These are phyloP conservation scores for Gymnothorax reevesii DNA, from an alignment of 2,797 vertebrate genomes.

Conservation along the genomic window DNA sequence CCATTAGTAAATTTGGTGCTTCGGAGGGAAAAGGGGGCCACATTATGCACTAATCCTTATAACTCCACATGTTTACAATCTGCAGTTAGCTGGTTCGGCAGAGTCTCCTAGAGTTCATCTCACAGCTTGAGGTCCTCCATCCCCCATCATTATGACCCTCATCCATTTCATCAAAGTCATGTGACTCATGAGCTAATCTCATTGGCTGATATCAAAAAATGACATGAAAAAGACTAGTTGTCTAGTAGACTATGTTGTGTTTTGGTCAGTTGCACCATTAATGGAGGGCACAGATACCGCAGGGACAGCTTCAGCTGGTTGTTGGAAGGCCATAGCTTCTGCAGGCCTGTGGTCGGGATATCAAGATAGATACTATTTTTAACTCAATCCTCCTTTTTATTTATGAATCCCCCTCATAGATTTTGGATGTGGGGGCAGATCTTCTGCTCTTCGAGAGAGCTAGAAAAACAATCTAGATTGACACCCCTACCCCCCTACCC, in stretches of 20 bases:
- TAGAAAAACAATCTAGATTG: background rate
- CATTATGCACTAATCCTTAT: background rate
- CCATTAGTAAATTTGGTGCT: background rate
- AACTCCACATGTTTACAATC: conserved; percentile 11
- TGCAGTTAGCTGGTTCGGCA: conserved; percentile 45
- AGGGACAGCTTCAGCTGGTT: background rate
- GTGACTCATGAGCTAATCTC: conserved; percentile 37
- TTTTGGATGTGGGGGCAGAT: background rate
- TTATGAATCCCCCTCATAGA: background rate
- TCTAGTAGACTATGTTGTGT: background rate
- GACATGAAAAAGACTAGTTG: conserved; percentile 27
- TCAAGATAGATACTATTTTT: background rate
- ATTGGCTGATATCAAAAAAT: conserved; percentile 43
- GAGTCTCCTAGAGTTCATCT: conserved; percentile 44
- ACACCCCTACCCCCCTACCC: too few species aligned
- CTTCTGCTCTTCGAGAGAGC: background rate
- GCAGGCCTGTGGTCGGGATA: background rate
- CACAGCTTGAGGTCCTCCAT: conserved; percentile 39
- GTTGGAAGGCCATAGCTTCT: background rate
- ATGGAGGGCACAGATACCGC: background rate
- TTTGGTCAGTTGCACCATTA: background rate
- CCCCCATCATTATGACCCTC: conserved; percentile 14
- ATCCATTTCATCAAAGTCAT: conserved; percentile 7
- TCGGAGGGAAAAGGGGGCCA: background rate
- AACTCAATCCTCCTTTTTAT: background rate